phyloP scores from a whole-genome alignment of 2,797 vertebrate genomes.

The Lepus oiostolus region DNA sequence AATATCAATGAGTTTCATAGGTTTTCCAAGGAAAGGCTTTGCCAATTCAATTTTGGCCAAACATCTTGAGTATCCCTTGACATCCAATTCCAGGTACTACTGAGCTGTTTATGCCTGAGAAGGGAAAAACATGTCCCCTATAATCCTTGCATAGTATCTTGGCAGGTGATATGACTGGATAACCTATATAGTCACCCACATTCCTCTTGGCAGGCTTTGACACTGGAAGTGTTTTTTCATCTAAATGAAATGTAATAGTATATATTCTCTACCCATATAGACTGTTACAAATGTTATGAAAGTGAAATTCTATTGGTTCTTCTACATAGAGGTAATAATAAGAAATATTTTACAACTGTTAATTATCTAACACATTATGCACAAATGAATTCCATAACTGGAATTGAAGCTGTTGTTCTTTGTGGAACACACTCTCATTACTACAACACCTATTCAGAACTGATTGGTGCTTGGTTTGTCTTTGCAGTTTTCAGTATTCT shows the following conservation, averaged over 20 bases:
- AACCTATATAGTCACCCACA: not conserved
- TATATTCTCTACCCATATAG: not conserved
- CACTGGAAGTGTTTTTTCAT: not conserved
- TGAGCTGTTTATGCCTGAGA: not conserved
- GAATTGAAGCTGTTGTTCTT: not conserved
- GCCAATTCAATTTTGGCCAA: not conserved
- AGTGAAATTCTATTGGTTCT: not conserved
- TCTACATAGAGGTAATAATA: not conserved
- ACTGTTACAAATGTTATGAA: not conserved
- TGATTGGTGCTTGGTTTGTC: not conserved
- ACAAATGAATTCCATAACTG: not conserved
- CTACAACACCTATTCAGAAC: not conserved
- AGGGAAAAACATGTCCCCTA: not conserved
- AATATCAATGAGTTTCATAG: not conserved
- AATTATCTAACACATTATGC: not conserved
- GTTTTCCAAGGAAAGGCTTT: not conserved
- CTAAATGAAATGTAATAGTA: not conserved
- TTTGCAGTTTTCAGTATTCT: not conserved
- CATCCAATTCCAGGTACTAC: not conserved
- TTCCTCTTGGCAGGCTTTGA: not conserved
- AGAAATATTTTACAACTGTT: not conserved
- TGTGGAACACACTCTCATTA: not conserved
- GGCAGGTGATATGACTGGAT: not conserved
- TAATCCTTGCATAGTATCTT: not conserved
- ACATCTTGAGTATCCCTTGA: not conserved